A percentile compares a stretch with the other conserved stretches of the same genome.
Conservation (phyloP, 1,140 invertebrate species). For the Zaprionus ghesquierei region DNA sequence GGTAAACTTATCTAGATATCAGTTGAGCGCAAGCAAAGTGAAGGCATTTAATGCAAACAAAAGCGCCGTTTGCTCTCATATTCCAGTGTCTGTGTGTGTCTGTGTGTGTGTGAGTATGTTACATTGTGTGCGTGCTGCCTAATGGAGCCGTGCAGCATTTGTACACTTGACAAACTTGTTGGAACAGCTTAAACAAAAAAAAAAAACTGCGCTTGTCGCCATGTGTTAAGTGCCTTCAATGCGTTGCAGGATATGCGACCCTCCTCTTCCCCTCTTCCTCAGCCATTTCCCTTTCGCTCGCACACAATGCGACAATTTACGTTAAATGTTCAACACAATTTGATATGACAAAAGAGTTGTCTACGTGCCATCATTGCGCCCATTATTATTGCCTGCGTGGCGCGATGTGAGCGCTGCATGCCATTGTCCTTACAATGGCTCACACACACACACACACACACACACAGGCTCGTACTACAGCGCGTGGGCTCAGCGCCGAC, state of each 20-base stretch:
- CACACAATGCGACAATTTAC: slow-evolving; percentile 73
- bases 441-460: slow-evolving; percentile 1
- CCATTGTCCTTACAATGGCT: slow-evolving; percentile 60
- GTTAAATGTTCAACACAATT: slow-evolving; percentile 78
- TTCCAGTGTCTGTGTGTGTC: background rate
- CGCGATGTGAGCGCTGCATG: slow-evolving; percentile 30
- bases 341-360: slow-evolving; percentile 80
- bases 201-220: slow-evolving; percentile 11
- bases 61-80: slow-evolving; percentile 1
- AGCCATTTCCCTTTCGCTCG: background rate
- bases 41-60: slow-evolving; percentile 30
- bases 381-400: slow-evolving; percentile 63
- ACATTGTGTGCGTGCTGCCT: background rate
- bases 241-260: background rate
- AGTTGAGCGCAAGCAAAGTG: background rate
- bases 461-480: background rate
- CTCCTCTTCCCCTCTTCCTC: background rate
- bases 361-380: slow-evolving; percentile 69
- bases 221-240: slow-evolving; percentile 72
- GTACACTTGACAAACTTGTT: slow-evolving; percentile 10
- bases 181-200: background rate
- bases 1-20: slow-evolving; percentile 3
- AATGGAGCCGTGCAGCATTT: slow-evolving; percentile 17
- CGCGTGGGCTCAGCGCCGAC: slow-evolving; percentile 5
- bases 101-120: background rate